phyloP scores from a whole-genome alignment of 2,888 invertebrate species.

The Rhimphoctona megacephalus region DNA sequence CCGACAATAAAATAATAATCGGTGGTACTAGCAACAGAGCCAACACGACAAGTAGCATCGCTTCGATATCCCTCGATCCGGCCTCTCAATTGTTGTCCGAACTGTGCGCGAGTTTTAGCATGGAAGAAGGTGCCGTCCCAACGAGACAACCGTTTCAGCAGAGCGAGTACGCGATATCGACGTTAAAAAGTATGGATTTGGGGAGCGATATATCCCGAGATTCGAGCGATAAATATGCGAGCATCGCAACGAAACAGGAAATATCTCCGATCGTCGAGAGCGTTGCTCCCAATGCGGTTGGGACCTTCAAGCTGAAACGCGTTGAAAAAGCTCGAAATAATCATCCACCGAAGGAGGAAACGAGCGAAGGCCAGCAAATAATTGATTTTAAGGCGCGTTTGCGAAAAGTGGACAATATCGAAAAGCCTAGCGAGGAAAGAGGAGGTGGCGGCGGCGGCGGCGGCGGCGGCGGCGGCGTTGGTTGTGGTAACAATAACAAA shows the following conservation, averaged over 20 bases:
- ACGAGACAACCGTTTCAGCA: slow-evolving; percentile 78
- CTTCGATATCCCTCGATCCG: slow-evolving; percentile 88
- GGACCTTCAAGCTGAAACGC: slow-evolving; percentile 88
- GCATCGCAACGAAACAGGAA: slow-evolving; percentile 64
- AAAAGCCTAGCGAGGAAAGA: slow-evolving; percentile 76
- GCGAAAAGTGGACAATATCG: slow-evolving; percentile 90
- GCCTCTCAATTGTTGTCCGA: slow-evolving; percentile 93
- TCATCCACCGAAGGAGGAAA: slow-evolving; percentile 86
- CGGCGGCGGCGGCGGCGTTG: neutral
- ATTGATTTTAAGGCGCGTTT: slow-evolving; percentile 94
- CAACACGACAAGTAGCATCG: slow-evolving; percentile 70
- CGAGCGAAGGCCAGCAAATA: slow-evolving; percentile 87
- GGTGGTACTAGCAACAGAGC: slow-evolving; percentile 81
- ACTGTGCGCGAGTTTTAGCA: slow-evolving; percentile 93
- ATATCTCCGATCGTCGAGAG: slow-evolving; percentile 78
- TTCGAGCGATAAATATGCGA: slow-evolving; percentile 73
- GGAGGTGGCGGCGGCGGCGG: neutral
- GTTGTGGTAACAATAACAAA: slow-evolving; percentile 74
- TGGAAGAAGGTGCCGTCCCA: slow-evolving; percentile 87
- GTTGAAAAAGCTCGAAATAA: slow-evolving; percentile 88
- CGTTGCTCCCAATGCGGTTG: slow-evolving; percentile 74
- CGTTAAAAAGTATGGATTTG: slow-evolving; percentile 54
- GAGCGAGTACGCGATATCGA: slow-evolving; percentile 80
- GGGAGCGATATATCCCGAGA: slow-evolving; percentile 69
- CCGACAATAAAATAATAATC: slow-evolving; percentile 87